phyloP scores from a whole-genome alignment of 2,797 vertebrate genomes.

The Xerus rutilus region DNA sequence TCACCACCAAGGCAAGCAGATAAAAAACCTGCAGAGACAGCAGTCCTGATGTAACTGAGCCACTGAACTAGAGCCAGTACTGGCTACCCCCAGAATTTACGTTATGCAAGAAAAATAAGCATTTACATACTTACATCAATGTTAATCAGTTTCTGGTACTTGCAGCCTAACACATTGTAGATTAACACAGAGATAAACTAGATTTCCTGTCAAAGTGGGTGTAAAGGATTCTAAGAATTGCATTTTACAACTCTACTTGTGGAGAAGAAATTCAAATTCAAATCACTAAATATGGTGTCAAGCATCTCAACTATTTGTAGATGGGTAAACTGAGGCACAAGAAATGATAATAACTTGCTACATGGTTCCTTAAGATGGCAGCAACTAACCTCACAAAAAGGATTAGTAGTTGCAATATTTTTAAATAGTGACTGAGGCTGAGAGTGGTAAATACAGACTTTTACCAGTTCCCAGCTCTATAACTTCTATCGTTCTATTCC shows the following conservation, averaged over 20 bases:
- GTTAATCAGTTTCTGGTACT: slow-evolving; percentile 40
- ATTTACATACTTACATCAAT: slow-evolving; percentile 19
- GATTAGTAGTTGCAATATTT: not conserved
- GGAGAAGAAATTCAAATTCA: slow-evolving; percentile 16
- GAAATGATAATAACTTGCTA: not conserved
- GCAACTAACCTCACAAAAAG: not conserved
- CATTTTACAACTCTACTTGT: not conserved
- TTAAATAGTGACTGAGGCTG: not conserved
- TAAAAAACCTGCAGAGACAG: slow-evolving; percentile 11
- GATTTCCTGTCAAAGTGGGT: not conserved
- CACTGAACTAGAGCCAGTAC: not conserved
- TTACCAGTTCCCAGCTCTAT: not conserved
- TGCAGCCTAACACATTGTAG: slow-evolving; percentile 34
- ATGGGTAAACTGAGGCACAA: slow-evolving; percentile 26
- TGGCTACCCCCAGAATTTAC: not conserved
- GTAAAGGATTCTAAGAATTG: not conserved
- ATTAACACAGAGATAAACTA: not conserved
- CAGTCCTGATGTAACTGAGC: slow-evolving; percentile 1
- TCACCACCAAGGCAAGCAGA: not conserved
- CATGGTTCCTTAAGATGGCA: not conserved
- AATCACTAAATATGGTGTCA: slow-evolving; percentile 1
- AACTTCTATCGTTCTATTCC: not conserved
- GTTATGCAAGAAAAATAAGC: slow-evolving; percentile 33
- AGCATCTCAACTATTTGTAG: not conserved
- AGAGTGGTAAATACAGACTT: not conserved